These are phyloP conservation scores for Etheostoma spectabile DNA, from an alignment of 2,113 vertebrate species.

Conservation along the genomic window DNA sequence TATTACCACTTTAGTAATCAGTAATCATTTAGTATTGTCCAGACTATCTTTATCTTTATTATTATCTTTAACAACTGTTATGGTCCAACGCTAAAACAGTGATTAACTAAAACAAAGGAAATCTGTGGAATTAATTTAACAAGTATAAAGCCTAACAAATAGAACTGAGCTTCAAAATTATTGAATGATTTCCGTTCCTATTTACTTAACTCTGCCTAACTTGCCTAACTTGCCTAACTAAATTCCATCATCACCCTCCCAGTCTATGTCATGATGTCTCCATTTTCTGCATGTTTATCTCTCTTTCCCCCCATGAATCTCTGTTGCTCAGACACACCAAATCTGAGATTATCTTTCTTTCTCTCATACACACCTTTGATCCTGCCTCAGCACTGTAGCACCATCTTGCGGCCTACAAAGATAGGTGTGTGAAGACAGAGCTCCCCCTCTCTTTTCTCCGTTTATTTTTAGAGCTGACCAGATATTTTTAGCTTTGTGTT, in stretches of 20 bases:
- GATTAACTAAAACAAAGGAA: too few species aligned
- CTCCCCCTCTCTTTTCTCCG: conserved; percentile 50
- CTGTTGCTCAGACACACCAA: not conserved
- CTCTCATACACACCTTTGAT: conserved; percentile 37
- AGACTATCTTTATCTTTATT: not conserved
- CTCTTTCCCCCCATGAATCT: conserved; percentile 7
- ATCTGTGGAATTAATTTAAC: too few species aligned
- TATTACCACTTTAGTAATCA: not conserved
- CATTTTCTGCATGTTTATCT: conserved; percentile 8
- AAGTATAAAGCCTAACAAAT: too few species aligned
- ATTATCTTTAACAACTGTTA: too few species aligned
- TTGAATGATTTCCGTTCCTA: too few species aligned
- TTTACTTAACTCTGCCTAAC: not conserved
- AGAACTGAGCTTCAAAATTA: not conserved
- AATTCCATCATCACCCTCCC: not conserved
- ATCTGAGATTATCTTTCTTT: conserved; percentile 14
- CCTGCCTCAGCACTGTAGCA: conserved; percentile 62
- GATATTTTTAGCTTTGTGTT: conserved; percentile 88
- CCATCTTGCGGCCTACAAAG: conserved; percentile 69
- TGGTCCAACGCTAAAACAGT: too few species aligned
- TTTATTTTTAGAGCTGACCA: conserved; percentile 82
- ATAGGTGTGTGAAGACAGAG: conserved; percentile 43
- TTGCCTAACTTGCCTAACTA: too few species aligned
- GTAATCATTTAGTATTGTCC: not conserved
- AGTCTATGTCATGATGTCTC: conserved; percentile 2